Evolutionary conservation across 2,113 vertebrate species (phyloP), one percentile per base, ranked within the genome.

Genomic region (Hemiscyllium ocellatum): DNA sequence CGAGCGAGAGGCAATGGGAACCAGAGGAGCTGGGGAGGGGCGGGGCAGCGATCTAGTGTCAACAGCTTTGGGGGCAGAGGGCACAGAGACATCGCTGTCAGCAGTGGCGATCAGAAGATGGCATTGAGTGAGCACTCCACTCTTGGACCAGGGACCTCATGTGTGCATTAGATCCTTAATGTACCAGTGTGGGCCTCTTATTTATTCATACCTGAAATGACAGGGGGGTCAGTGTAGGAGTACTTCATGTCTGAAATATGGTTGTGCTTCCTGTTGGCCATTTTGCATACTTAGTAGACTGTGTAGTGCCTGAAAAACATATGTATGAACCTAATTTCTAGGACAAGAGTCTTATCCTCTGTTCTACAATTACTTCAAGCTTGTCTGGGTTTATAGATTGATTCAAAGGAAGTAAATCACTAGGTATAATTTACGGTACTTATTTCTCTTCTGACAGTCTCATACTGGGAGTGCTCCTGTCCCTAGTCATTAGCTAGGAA

Each of bases 341-440:
- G 5, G 29, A 13, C 87, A 61, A 29, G 52, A 29, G 12, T 52
- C 86, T 89, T 89, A 61, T 65, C 56, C 29, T 90, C 24, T 65
- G 13, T 33, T 56, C 56, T 15, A n/a, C 56, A 61, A 61, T 61
- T 66, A 66, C n/a, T 19, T 66, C 33, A 65, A 22, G 33, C 20
- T 66, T 66, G 61, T 66, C 61, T 66, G 65, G 56, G 19, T 66
- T 37, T 93, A 66, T 66, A n/a, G 89, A 93, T 93, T 93, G 56
- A 61, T 93, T 93, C 89, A 37, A 22, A 66, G 89, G 37, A 66
- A 20, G 33, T 66, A 93, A 65, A 42, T 93, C 61, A 93, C 33
- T 22, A 61, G 89, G 89, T 93, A 42, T 22, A 93, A 93, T 93
- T 93, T 93, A 66, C n/a, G 6, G 65, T 66, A 66, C 33, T 93